Conservation (phyloP, 2,888 invertebrate genomes). For the Pyrrhosoma nymphula region DNA sequence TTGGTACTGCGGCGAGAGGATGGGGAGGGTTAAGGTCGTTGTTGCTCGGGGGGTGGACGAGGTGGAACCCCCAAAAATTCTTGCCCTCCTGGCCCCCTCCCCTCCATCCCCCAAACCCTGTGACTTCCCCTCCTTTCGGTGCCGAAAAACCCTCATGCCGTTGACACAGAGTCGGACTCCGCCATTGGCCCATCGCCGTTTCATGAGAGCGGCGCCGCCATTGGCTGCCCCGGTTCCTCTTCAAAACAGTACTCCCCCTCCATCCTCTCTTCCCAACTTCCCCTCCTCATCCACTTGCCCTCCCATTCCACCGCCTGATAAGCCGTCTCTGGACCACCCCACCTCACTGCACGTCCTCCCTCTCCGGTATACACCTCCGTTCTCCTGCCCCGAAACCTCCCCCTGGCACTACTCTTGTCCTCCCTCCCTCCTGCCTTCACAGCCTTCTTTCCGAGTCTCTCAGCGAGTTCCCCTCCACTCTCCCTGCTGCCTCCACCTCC, state of each 20-base stretch:
- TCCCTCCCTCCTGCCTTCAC: background rate
- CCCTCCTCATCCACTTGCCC: background rate
- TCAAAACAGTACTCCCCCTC: background rate
- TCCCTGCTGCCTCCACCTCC: background rate
- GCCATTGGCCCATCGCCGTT: conserved; percentile 40
- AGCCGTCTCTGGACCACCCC: background rate
- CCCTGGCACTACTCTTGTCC: background rate
- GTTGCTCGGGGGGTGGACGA: background rate
- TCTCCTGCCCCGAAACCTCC: background rate
- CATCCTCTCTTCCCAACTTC: background rate
- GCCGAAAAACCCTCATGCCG: conserved; percentile 36
- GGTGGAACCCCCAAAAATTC: conserved; percentile 44
- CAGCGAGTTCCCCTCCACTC: background rate
- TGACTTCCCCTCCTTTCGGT: background rate
- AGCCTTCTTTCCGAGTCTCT: background rate
- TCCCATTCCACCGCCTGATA: background rate
- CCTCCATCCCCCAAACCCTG: background rate
- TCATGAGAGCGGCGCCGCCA: conserved; percentile 8
- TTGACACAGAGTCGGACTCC: conserved; percentile 28
- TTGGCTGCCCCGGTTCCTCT: conserved; percentile 59
- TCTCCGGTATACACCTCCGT: background rate
- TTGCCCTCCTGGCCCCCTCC: conserved; percentile 9
- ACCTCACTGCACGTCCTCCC: background rate
- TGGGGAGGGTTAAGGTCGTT: background rate
- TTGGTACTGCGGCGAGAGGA: background rate